Conservation (phyloP, 2,888 invertebrate species). For the Acleris laterana region DNA sequence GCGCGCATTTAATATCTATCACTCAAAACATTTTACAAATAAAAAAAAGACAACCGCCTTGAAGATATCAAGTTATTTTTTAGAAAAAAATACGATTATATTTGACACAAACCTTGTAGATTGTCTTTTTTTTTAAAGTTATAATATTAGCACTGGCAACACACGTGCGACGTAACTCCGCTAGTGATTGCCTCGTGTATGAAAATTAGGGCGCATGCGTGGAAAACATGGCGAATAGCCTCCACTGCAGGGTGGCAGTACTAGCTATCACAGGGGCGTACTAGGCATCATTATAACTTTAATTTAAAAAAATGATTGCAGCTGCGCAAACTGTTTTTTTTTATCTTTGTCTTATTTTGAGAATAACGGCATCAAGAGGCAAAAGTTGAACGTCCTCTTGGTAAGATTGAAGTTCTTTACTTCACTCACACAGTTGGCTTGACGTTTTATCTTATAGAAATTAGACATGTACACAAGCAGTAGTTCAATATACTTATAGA, state of each 20-base stretch:
- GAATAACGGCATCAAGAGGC: no score
- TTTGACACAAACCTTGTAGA: background rate
- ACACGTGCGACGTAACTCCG: constrained; percentile 52
- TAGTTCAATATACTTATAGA: no score
- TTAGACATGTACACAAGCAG: no score
- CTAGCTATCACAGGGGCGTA: constrained; percentile 54
- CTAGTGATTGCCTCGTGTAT: constrained; percentile 71
- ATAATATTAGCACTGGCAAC: constrained; percentile 49
- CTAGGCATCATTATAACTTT: constrained; percentile 35
- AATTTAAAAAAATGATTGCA: no score
- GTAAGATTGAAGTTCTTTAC: no score
- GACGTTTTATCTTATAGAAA: no score
- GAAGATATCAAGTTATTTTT: constrained; percentile 1
- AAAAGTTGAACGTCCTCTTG: no score
- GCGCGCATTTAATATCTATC: constrained; percentile 49
- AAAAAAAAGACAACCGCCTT: background rate
- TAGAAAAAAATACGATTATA: background rate
- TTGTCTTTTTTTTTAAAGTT: constrained; percentile 10
- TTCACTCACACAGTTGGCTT: no score
- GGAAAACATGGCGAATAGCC: constrained; percentile 74
- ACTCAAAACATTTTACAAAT: background rate
- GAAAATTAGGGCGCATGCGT: constrained; percentile 74
- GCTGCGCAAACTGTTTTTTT: no score
- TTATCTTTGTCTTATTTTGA: no score
- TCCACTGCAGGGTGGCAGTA: constrained; percentile 69